Conservation (phyloP, 2,113 vertebrate genomes). For the Mesoclemmys tuberculata region DNA sequence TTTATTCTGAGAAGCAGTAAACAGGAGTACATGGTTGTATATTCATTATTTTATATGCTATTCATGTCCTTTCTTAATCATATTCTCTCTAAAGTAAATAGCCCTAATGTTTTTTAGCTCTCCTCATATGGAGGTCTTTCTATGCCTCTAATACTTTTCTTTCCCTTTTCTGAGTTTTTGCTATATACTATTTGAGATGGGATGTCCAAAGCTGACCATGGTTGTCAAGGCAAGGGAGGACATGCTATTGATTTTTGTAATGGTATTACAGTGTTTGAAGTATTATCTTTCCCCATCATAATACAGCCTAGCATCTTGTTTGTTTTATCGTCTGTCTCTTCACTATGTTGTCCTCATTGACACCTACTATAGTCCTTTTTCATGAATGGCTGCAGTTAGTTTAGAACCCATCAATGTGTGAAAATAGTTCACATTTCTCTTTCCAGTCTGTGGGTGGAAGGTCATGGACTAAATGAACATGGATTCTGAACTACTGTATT, state of each 20-base stretch:
- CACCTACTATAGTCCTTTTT: background rate
- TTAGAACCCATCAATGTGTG: background rate
- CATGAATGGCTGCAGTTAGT: background rate
- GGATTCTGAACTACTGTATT: background rate
- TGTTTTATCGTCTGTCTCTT: background rate
- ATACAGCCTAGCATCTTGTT: background rate
- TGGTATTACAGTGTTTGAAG: background rate
- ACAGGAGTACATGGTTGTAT: background rate
- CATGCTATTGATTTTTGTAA: background rate
- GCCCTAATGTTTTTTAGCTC: background rate
- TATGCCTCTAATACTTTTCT: background rate
- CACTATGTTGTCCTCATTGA: background rate
- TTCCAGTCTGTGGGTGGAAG: background rate
- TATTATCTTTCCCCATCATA: background rate
- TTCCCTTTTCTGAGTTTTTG: background rate
- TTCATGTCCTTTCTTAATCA: background rate
- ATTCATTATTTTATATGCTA: background rate
- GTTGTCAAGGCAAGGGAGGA: background rate
- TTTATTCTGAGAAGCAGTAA: background rate
- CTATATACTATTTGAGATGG: fast-evolving
- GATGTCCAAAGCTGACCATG: background rate
- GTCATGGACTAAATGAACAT: background rate
- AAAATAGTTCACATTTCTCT: background rate
- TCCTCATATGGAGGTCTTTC: background rate
- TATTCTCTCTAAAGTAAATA: background rate